These are phyloP conservation scores for Heterochromis multidens DNA, from an alignment of 2,113 vertebrate genomes.

Conservation along the genomic window DNA sequence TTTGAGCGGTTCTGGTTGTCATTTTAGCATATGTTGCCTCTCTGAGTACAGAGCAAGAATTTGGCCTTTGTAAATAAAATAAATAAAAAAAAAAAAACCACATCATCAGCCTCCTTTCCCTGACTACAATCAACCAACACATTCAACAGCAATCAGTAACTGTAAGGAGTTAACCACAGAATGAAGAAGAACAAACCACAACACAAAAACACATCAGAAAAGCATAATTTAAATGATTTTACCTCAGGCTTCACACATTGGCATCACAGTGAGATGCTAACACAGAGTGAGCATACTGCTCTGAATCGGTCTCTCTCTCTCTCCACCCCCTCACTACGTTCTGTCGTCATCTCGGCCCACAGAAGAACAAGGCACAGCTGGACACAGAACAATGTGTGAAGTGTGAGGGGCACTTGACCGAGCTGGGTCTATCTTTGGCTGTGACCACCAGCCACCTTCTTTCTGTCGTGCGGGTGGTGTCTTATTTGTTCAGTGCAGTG, in stretches of 20 bases:
- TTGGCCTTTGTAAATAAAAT: no score
- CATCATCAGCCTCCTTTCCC: not conserved
- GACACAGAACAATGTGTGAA: constrained; percentile 70
- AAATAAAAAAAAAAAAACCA: not conserved
- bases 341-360: constrained; percentile 71
- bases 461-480: constrained; percentile 1
- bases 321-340: constrained; percentile 50
- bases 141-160: constrained; percentile 34
- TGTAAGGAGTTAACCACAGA: not conserved
- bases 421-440: constrained; percentile 57
- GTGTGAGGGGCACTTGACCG: constrained; percentile 53
- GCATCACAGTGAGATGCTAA: constrained; percentile 46
- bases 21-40: not conserved
- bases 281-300: constrained; percentile 29
- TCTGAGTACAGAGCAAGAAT: no score
- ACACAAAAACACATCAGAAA: not conserved
- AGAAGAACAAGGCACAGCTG: constrained; percentile 70
- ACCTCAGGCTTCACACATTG: constrained; percentile 52
- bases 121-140: constrained; percentile 29
- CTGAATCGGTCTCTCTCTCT: constrained; percentile 14
- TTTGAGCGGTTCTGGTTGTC: not conserved
- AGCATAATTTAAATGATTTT: constrained; percentile 31
- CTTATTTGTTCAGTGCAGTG: not conserved
- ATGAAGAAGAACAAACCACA: not conserved
- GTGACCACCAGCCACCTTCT: constrained; percentile 41